Evolutionary conservation across 2,888 invertebrate genomes (phyloP).

Genomic region (Anaspis maculata): DNA sequence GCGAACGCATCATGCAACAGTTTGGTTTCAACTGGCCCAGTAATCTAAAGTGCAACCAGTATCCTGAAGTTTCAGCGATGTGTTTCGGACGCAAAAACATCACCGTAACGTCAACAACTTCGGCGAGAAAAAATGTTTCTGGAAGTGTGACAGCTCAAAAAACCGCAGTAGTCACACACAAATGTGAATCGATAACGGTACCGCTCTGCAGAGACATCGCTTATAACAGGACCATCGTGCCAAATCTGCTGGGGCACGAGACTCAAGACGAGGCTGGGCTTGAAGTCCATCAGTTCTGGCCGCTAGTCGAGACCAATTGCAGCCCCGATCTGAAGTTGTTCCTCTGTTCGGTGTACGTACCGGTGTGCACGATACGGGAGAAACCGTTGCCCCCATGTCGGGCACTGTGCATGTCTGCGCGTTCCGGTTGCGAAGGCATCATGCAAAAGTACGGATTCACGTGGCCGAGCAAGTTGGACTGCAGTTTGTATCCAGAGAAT

Average conservation of each 20-base stretch:
- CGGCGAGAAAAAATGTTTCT: too few species aligned
- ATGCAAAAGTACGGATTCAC: constrained; percentile 79
- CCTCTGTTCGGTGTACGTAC: constrained; percentile 90
- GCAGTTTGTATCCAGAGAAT: constrained; percentile 73
- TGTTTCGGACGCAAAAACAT: constrained; percentile 75
- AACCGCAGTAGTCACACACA: too few species aligned
- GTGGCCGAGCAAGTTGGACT: constrained; percentile 88
- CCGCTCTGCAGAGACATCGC: constrained; percentile 85
- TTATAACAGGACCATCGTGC: constrained; percentile 95
- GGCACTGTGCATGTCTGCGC: constrained; percentile 81
- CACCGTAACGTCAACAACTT: constrained; percentile 48
- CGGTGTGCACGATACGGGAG: constrained; percentile 91
- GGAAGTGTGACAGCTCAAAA: too few species aligned
- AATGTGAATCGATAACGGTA: constrained; percentile 91
- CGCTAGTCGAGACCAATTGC: constrained; percentile 89
- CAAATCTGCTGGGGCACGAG: constrained; percentile 85
- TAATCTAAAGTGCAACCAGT: constrained; percentile 76
- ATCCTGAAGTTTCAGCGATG: constrained; percentile 63
- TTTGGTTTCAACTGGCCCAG: constrained; percentile 90
- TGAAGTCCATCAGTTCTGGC: constrained; percentile 88
- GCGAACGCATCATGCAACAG: constrained; percentile 74
- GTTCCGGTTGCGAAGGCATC: constrained; percentile 75
- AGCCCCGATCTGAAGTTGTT: constrained; percentile 92
- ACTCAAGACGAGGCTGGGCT: constrained; percentile 91
- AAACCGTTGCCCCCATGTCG: constrained; percentile 84